Evolutionary conservation across 2,113 vertebrate genomes (phyloP), one percentile per base, ranked within the genome.

Genomic region (Salvelinus namaycush): DNA sequence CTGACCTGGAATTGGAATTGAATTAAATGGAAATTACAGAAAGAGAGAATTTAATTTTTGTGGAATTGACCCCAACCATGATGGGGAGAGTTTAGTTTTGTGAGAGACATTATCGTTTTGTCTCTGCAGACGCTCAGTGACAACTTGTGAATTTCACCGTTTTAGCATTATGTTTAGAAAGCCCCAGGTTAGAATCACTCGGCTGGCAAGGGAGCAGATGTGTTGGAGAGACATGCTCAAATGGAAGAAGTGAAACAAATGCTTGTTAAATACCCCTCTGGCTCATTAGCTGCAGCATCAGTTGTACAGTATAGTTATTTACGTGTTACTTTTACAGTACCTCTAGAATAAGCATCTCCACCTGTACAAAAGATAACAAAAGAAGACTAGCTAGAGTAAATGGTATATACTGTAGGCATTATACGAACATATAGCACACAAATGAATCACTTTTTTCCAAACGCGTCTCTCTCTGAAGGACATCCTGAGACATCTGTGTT

Each of bases 401-500:
- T 57, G 3, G 0, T 57, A 57, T 57, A 57, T 57, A 6, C 54
- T 20, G 54, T 57, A 5, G 18, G 0, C 39, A 44, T 44, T 44
- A 44, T 16, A 57, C 13, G 18, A 57, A 57, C 16, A 57, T 20
- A 57, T 7, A 20, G 54, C 14, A 57, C 20, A 5, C 54, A 57
- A 57, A 57, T 57, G 4, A 57, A 57, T 44, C 2, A 44, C 39
- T 44, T 44, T 11, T 11, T 12, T 11, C 2, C 39, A 39, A 39
- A 39, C 39, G 39, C 2, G 39, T 44, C 39, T 44, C 39, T 44
- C 39, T 44, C 39, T 44, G 39, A 44, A 44, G 39, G 39, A 44
- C 39, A 11, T 44, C 39, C 39, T 12, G 39, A 44, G 62, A 65
- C 34, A 83, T 70, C 79, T 74, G 70, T 22, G 80, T 67, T 83